These are phyloP conservation scores for Sebastes diaconus DNA, from an alignment of 2,797 vertebrate species.

Conservation along the genomic window DNA sequence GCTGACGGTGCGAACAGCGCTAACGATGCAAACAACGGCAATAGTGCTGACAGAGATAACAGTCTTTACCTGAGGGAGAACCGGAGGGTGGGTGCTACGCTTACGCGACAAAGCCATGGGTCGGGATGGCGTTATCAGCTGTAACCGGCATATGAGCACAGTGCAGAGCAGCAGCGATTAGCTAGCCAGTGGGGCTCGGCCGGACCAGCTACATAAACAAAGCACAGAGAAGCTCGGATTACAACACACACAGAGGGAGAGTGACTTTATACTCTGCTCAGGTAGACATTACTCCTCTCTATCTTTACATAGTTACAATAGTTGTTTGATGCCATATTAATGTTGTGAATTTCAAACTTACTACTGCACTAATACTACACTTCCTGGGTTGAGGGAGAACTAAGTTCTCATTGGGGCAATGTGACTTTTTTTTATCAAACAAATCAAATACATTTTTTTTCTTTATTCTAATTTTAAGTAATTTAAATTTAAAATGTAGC, in stretches of 20 bases:
- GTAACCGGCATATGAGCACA: background rate
- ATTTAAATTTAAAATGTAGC: background rate
- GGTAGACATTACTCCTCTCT: too few relatives aligned
- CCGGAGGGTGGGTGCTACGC: background rate
- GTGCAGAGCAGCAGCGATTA: too few relatives aligned
- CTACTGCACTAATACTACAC: background rate
- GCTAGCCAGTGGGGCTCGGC: too few relatives aligned
- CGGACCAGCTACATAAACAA: too few relatives aligned
- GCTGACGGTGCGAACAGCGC: background rate
- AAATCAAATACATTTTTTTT: background rate
- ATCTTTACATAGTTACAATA: too few relatives aligned
- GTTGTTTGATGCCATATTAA: too few relatives aligned
- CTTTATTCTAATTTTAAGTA: background rate
- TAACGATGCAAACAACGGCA: background rate
- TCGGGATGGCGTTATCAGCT: background rate
- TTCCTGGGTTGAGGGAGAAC: background rate
- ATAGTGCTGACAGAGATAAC: background rate
- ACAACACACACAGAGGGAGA: too few relatives aligned
- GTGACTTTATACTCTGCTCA: too few relatives aligned
- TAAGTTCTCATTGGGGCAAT: background rate
- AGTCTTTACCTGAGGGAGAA: background rate
- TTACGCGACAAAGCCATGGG: background rate
- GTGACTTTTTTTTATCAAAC: background rate
- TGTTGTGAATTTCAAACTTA: too few relatives aligned
- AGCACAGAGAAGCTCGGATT: too few relatives aligned